Base-by-base conservation (phyloP, 2,797 vertebrate genomes). In the Pygocentrus nattereri region DNA sequence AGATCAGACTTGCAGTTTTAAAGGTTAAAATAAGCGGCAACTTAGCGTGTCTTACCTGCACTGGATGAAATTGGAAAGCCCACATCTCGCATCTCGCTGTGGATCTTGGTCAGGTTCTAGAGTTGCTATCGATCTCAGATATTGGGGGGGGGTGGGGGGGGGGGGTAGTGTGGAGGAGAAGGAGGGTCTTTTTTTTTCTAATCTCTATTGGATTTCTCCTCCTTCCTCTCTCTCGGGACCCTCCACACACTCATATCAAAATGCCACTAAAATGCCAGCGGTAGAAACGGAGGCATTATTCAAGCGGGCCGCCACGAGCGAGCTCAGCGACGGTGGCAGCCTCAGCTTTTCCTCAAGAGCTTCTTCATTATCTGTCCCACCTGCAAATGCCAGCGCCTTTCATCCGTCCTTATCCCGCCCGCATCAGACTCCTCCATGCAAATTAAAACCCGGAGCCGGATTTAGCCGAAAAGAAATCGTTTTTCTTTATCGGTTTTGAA, bases 211-310 rank as follows among this genome's bases (percentile, higher is more conserved):
- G 85, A 87, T 91, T 92, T 88, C 86, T 87, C 78, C 84, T 76
- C 85, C 77, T 70, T 72, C 30, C 85, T 81, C 82, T 81, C 82
- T 86, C 91, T 88, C 89, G 87, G 88, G 90, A 91, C 84, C 84
- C 90, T 87, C 82, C 76, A 85, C 65, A 69, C 74, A 78, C 81
- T 92, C 91, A 87, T 89, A 93, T 93, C 88, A 92, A 93, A 94
- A 95, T 94, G 94, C 93, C 94, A 94, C 89, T 90, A 93, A 94
- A 94, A 95, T 94, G 93, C 91, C 93, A 95, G 86, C 67, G 85
- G 90, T 30, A 91, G 91, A 94, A 92, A 93, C 90, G 61, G 88
- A 91, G 82, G 85, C 83, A 82, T 93, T 88, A 91, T 83, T 83
- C 85, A 87, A 56, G 68, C 84, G 82, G 84, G 85, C 85, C 86